Evolutionary conservation across 2,113 vertebrate species (phyloP).

Genomic region (Empidonax alnorum): DNA sequence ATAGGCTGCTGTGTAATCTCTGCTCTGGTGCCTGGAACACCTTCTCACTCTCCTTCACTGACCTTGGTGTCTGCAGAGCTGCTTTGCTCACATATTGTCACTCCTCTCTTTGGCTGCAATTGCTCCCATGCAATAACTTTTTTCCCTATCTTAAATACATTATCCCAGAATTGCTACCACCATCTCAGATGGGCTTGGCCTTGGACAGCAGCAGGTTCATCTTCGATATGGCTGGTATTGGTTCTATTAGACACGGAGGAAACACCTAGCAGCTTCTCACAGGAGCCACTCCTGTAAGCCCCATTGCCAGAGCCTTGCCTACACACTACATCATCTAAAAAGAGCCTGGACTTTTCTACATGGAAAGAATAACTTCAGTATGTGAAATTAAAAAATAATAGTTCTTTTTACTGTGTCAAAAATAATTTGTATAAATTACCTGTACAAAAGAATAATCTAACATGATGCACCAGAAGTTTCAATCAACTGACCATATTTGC

Average conservation of each 20-base stretch:
- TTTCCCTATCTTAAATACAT: background rate
- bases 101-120: background rate
- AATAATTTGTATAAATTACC: background rate
- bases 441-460: background rate
- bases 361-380: background rate
- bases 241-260: background rate
- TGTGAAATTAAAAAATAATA: background rate
- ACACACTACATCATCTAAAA: background rate
- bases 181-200: fast-evolving
- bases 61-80: background rate
- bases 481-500: background rate
- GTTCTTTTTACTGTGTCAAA: background rate
- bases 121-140: background rate
- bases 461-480: background rate
- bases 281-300: background rate
- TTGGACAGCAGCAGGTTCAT: fast-evolving
- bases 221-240: background rate
- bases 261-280: background rate
- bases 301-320: background rate
- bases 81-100: background rate
- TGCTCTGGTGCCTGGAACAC: fast-evolving
- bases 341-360: background rate
- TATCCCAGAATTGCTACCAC: background rate
- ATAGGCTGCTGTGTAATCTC: background rate
- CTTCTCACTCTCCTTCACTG: background rate